These are phyloP conservation scores for Ascidia mentula DNA, from an alignment of 23 tunicate genomes.

Conservation along the genomic window DNA sequence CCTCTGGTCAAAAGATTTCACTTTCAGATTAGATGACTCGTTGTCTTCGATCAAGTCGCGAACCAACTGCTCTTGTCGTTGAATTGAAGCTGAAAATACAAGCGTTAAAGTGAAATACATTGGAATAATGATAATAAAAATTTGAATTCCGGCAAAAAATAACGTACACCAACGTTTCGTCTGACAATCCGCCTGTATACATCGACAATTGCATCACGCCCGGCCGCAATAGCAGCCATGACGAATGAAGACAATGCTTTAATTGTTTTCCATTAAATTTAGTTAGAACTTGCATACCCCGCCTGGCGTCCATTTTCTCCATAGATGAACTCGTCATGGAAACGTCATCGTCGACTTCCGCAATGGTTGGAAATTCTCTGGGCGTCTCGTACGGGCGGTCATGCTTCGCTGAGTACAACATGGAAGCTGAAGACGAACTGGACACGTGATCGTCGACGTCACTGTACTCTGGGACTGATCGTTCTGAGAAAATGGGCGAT, in stretches of 20 bases:
- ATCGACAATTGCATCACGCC: no score
- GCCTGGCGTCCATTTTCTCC: no score
- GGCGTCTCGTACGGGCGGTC: constrained; percentile 3
- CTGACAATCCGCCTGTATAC: no score
- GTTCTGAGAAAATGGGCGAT: not conserved
- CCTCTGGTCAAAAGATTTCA: not conserved
- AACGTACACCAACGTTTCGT: no score
- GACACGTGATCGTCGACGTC: not conserved
- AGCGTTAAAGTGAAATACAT: not conserved
- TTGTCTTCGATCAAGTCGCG: not conserved
- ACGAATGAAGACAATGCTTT: no score
- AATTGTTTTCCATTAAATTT: no score
- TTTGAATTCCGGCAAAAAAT: no score
- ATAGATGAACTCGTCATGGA: not conserved
- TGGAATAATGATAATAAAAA: not conserved
- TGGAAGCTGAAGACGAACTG: not conserved
- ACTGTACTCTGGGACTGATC: not conserved
- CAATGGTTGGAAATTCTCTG: not conserved
- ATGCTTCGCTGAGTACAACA: not conserved
- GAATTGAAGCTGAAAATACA: not conserved
- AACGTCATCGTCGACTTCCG: not conserved
- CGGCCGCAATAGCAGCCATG: no score
- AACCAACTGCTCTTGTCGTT: not conserved
- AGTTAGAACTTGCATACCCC: no score
- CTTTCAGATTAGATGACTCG: not conserved